phyloP scores from a whole-genome alignment of 1,140 invertebrate genomes.

The Pseudomyrmex sp. region DNA sequence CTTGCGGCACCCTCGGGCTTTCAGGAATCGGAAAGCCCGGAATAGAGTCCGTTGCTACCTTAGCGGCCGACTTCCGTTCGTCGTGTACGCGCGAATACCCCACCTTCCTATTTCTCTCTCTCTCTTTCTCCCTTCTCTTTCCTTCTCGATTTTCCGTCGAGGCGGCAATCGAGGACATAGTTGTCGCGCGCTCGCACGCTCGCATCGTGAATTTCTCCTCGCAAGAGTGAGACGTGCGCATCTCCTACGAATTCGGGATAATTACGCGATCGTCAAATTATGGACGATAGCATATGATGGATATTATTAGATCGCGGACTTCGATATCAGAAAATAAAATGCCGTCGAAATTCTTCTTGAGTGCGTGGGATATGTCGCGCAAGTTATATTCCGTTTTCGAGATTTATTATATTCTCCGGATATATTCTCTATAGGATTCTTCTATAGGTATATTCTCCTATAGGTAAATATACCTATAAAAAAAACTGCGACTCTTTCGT shows the following conservation, averaged over 20 bases:
- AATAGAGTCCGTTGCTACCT: slow-evolving; percentile 77
- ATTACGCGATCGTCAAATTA: slow-evolving; percentile 14
- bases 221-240: slow-evolving; percentile 4
- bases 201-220: slow-evolving; percentile 31
- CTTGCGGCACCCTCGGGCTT: slow-evolving; percentile 68
- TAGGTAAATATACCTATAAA: too few relatives aligned
- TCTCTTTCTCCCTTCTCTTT: slow-evolving; percentile 13
- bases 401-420: slow-evolving; percentile 8
- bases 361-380: neutral
- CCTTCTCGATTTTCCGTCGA: slow-evolving; percentile 59
- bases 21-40: slow-evolving; percentile 71
- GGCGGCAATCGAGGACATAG: slow-evolving; percentile 60
- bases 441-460: too few relatives aligned
- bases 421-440: too few relatives aligned
- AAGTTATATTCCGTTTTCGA: too few relatives aligned
- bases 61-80: slow-evolving; percentile 67
- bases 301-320: slow-evolving; percentile 21
- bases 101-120: slow-evolving; percentile 56
- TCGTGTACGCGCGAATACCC: slow-evolving; percentile 61
- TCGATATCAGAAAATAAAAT: slow-evolving; percentile 5
- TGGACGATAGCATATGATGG: slow-evolving; percentile 7
- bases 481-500: slow-evolving; percentile 10
- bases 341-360: neutral
- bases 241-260: slow-evolving; percentile 39
- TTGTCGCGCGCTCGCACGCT: slow-evolving; percentile 46